phyloP scores from a whole-genome alignment of 2,797 vertebrate genomes.

The Cyprinella venusta region DNA sequence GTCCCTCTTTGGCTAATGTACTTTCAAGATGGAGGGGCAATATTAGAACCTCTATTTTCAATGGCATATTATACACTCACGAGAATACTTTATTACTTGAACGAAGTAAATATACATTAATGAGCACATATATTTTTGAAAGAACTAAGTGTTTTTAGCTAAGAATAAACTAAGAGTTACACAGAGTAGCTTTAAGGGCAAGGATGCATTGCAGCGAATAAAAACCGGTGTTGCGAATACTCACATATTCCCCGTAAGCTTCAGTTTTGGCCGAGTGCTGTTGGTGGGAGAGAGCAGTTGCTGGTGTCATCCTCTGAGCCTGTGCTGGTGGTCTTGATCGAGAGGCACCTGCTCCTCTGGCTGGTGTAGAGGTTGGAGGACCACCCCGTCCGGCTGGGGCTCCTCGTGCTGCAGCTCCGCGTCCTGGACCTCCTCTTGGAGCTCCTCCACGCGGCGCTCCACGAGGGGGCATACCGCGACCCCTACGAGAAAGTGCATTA shows the following conservation, averaged over 20 bases:
- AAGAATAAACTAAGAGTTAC: too few relatives aligned
- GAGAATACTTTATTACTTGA: too few relatives aligned
- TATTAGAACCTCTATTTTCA: too few relatives aligned
- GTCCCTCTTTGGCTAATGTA: too few relatives aligned
- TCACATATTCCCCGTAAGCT: slow-evolving; percentile 93
- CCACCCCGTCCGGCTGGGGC: slow-evolving; percentile 84
- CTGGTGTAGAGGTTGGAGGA: slow-evolving; percentile 74
- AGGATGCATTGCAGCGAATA: too few relatives aligned
- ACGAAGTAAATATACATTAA: too few relatives aligned
- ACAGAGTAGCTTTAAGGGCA: too few relatives aligned
- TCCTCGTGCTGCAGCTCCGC: slow-evolving; percentile 85
- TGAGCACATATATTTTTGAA: too few relatives aligned
- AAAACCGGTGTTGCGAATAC: slow-evolving; percentile 53
- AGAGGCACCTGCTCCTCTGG: slow-evolving; percentile 83
- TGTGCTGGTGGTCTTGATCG: slow-evolving; percentile 85
- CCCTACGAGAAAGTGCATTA: slow-evolving; percentile 71
- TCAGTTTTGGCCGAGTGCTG: slow-evolving; percentile 83
- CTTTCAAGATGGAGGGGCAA: too few relatives aligned
- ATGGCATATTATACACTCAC: too few relatives aligned
- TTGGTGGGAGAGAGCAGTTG: slow-evolving; percentile 76
- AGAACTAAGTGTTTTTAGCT: too few relatives aligned
- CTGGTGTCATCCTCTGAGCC: slow-evolving; percentile 86
- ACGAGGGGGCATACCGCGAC: slow-evolving; percentile 88
- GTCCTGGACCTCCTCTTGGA: slow-evolving; percentile 85
- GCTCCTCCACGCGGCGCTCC: slow-evolving; percentile 88